Evolutionary conservation across 2,113 vertebrate species (phyloP).

Genomic region (Mugil cephalus): DNA sequence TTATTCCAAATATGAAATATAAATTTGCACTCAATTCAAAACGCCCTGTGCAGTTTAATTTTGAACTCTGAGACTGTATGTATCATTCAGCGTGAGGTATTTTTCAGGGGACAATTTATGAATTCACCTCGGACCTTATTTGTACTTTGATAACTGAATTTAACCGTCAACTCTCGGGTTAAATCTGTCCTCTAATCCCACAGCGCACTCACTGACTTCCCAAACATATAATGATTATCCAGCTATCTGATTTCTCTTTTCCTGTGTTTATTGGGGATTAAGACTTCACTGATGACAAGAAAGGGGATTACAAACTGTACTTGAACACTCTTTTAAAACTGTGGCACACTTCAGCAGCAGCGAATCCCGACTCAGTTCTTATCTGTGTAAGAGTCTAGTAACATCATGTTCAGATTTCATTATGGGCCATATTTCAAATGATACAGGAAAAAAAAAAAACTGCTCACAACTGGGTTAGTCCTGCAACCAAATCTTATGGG

Average conservation of each 20-base stretch:
- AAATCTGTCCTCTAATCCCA: conserved; percentile 63
- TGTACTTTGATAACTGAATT: conserved; percentile 19
- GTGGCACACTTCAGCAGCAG: too few species aligned
- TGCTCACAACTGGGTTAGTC: too few species aligned
- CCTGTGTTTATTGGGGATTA: conserved; percentile 5
- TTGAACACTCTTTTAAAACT: too few species aligned
- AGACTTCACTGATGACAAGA: background rate
- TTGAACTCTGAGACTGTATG: conserved; percentile 27
- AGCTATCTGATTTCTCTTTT: conserved; percentile 9
- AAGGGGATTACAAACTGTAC: conserved; percentile 14
- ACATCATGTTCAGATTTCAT: too few species aligned
- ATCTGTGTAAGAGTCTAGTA: too few species aligned
- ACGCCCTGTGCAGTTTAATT: conserved; percentile 32
- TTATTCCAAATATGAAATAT: conserved; percentile 64
- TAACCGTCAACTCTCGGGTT: conserved; percentile 42
- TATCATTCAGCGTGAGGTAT: conserved; percentile 45
- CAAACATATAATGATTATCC: conserved; percentile 32
- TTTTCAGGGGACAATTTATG: conserved; percentile 21
- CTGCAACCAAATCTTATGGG: too few species aligned
- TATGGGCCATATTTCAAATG: too few species aligned
- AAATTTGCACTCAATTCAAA: conserved; percentile 60
- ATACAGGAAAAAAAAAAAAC: too few species aligned
- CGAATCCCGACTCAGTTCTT: too few species aligned
- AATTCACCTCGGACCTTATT: background rate
- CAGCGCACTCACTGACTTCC: conserved; percentile 19